Evolutionary conservation across 2,888 invertebrate genomes (phyloP), one percentile per base, ranked within the genome.

Genomic region (Zygogramma bicolorata): DNA sequence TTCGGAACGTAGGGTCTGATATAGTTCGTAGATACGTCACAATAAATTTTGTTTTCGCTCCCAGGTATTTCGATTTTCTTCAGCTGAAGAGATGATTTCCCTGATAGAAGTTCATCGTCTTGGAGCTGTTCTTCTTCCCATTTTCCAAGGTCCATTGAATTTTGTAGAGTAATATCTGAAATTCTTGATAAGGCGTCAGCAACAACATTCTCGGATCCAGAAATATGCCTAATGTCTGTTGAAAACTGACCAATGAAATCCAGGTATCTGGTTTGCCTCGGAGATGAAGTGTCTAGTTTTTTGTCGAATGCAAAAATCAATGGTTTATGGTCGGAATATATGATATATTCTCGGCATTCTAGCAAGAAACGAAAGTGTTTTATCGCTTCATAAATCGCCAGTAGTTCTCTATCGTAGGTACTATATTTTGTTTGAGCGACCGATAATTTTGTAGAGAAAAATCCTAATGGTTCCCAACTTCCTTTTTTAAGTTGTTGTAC

Each of bases 1-100:
- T 59, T 20, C 0, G 77, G 66, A 20, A 79, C 65, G 40, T 57
- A 78, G 10, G 76, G 75, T 8, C 78, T 72, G 0, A 68, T 38
- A 3, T 57, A 29, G 15, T 31, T 3, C 5, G 65, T 65, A 22
- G 53, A 65, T 10, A 65, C 22, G 7, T 65, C 65, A 18, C 53
- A 29, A 18, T 31, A 49, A 31, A 65, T 49, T 13, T 65, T 20
- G n/a, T 7, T 31, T 4, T 53, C 31, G 2, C 34, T 27, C 46
- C 13, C n/a, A n/a, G n/a, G n/a, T n/a, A n/a, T n/a, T n/a, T n/a
- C n/a, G n/a, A n/a, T n/a, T n/a, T n/a, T 46, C 13, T 15, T 15
- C 13, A 46, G 18, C 13, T 46, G 18, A 10, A 46, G 46, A 46
- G 46, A 46, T 46, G 46, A 4, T 15, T n/a, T 46, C 13, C 15